Base-by-base conservation (phyloP, 2,797 vertebrate genomes). In the Pithecia hirsuta region DNA sequence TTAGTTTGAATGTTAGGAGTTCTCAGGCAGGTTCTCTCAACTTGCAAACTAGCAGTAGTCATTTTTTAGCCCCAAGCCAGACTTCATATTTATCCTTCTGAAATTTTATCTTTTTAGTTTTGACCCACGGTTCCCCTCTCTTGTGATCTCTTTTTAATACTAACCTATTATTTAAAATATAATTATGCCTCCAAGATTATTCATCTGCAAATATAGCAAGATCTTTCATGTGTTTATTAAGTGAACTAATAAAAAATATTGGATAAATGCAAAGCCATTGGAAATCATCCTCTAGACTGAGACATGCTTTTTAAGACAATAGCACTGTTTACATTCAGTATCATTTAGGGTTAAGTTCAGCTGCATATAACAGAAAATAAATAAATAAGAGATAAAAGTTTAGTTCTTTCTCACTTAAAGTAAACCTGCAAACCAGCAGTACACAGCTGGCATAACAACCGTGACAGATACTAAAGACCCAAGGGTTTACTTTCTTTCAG, bases 51-150 rank as follows among this genome's bases (percentile, higher is more conserved):
- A 89, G 91, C 64, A 64, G 24, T 19, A 82, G 57, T 52, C 30
- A 26, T 33, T 30, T 91, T 97, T 50, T 50, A 85, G 24, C 22
- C 36, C 59, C 82, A 72, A 93, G 20, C 6, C 30, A 46, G 44
- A 46, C 26, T 75, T 93, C 26, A 64, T 41, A 19, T 78, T 93
- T 48, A 83, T 72, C 55, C 7, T 82, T 72, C 52, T 52, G 82
- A 59, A 82, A 78, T 74, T 75, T 75, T 81, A 72, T 46, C 59
- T 72, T 92, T 94, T 96, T 59, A 81, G 19, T 89, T 92, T 94
- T 89, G 75, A 86, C 15, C 33, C 46, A 41, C 52, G 39, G 5
- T 67, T 91, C 61, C 19, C n/a, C 48, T 84, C 28, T 64, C 28
- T n/a, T 61, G 87, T 91, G 26, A 33, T 46, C 39, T 76, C 61